Percentiles rank a stretch among this genome's conserved stretches.
Evolutionary conservation across 2,797 vertebrate species (phyloP).

Genomic region (Acanthiza pusilla): DNA sequence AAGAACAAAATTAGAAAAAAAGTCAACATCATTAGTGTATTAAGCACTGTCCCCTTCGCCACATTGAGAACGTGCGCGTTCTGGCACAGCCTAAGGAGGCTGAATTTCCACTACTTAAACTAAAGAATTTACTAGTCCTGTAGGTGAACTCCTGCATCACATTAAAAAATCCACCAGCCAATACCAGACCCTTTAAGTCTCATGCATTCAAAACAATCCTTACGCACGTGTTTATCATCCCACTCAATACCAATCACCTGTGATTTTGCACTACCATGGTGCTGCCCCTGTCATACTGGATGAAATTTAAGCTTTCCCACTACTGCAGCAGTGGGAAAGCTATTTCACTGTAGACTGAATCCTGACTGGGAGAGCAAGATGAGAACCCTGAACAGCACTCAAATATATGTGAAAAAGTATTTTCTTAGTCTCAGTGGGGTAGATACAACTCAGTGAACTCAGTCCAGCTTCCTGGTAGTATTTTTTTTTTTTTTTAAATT

Average conservation of each 20-base stretch:
- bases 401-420: neutral
- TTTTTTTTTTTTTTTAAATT: neutral
- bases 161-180: neutral
- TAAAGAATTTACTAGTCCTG: neutral
- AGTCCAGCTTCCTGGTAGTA: neutral
- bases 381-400: neutral
- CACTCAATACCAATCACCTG: neutral
- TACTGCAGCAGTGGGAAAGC: neutral
- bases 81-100: neutral
- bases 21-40: neutral
- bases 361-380: neutral
- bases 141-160: neutral
- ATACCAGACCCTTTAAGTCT: neutral
- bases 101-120: neutral
- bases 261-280: neutral
- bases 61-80: accelerated
- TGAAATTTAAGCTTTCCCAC: neutral
- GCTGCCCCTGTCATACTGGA: neutral
- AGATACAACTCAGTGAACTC: neutral
- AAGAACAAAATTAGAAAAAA: neutral
- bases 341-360: neutral
- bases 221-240: neutral
- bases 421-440: neutral
- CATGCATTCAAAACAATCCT: neutral
- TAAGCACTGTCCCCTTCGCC: neutral